phyloP scores from a whole-genome alignment of 2,797 vertebrate species.

The Lithobates sylvaticus region DNA sequence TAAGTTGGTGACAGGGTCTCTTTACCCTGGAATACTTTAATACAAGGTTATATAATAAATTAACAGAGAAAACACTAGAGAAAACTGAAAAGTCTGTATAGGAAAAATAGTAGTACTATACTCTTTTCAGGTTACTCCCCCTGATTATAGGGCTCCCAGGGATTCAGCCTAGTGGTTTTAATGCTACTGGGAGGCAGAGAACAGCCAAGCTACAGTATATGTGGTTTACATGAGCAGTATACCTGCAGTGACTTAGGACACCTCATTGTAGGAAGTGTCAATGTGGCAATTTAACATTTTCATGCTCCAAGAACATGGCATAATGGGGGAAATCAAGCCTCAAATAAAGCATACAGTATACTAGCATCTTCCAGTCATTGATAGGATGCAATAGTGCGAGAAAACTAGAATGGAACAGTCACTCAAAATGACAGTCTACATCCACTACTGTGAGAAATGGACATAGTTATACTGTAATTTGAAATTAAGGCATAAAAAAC shows the following conservation, averaged over 20 bases:
- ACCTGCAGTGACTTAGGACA: not conserved
- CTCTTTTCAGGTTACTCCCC: not conserved
- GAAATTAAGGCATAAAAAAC: too few relatives aligned
- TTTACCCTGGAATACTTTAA: too few relatives aligned
- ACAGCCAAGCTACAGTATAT: slow-evolving; percentile 15
- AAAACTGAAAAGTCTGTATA: not conserved
- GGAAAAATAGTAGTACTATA: not conserved
- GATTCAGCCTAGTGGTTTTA: not conserved
- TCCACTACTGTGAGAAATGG: too few relatives aligned
- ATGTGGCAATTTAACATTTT: not conserved
- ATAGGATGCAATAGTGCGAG: not conserved
- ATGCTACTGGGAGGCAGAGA: slow-evolving; percentile 7
- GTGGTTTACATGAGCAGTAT: not conserved
- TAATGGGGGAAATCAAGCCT: not conserved
- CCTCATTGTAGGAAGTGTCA: not conserved
- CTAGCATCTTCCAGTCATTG: not conserved
- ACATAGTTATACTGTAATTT: too few relatives aligned
- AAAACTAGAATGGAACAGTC: not conserved
- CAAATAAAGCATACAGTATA: not conserved
- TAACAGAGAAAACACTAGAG: not conserved
- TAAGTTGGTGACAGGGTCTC: too few relatives aligned
- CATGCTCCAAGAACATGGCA: not conserved
- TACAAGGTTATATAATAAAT: not conserved
- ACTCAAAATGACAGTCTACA: not conserved
- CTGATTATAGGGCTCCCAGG: not conserved